Evolutionary conservation across 53 echinoderm and acorn worm species (phyloP), one percentile per base, ranked within the genome.

Genomic region (Pentamera pediparva): DNA sequence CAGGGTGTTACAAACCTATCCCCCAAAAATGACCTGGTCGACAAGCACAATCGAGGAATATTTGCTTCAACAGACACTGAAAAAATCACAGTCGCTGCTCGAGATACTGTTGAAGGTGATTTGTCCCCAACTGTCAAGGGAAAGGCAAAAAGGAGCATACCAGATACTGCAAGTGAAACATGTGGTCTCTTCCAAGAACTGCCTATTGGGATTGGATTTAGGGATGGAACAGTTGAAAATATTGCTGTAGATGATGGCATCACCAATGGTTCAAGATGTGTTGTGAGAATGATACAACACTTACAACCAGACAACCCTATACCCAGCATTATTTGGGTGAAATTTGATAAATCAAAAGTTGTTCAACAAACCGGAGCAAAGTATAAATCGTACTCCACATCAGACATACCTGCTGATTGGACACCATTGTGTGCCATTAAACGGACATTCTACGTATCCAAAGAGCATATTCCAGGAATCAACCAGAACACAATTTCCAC

Each of bases 401-500:
- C 35, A 25, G 39, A n/a, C 15, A 75, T 75, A 5, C 15, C 35
- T n/a, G 15, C 6, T 22, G 4, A 35, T 25, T 77, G 80, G 71
- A 71, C 60, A 39, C 70, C 80, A 18, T 58, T 80, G 9, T 71
- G 56, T 80, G 70, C 64, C 25, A 38, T 67, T 15, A 34, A 43
- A 39, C 41, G 71, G 39, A 59, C 48, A 45, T 80, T 80, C 35
- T 47, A 50, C 0, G 29, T 29, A 41, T 37, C 34, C 7, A 4
- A 37, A 60, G n/a, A 30, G n/a, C 35, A 62, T 19, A 49, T 69
- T 36, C 20, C 38, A 13, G 58, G 74, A 2, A 30, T 51, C n/a
- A n/a, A n/a, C n/a, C 7, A 73, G 85, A 53, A 70, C 36, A 34
- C 85, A 85, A 54, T 85, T 79, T 69, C 85, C 79, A 29, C 28